phyloP scores from a whole-genome alignment of 2,797 vertebrate genomes.

The Nannoperca obscura region DNA sequence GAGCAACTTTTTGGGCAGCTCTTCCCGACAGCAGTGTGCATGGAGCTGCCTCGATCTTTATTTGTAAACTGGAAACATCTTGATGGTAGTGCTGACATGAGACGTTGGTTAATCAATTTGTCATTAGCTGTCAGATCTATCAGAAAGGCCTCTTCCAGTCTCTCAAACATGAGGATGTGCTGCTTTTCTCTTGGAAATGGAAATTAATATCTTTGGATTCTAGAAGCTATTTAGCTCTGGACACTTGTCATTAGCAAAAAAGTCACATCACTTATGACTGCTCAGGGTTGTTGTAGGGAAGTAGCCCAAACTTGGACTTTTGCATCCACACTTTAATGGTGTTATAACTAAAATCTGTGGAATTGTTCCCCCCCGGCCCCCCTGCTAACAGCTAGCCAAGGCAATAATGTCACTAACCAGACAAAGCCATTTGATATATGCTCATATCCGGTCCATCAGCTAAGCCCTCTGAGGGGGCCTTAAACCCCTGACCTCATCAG shows the following conservation, averaged over 20 bases:
- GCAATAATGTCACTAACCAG: conserved; percentile 38
- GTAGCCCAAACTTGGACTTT: background rate
- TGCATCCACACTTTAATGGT: background rate
- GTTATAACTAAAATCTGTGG: background rate
- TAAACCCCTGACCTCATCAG: conserved; percentile 61
- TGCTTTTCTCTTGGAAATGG: background rate
- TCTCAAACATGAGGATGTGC: background rate
- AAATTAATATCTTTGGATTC: background rate
- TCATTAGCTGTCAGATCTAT: background rate
- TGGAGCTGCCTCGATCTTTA: background rate
- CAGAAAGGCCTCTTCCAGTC: background rate
- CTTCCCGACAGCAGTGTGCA: background rate
- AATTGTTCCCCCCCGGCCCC: background rate
- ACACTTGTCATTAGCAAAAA: background rate
- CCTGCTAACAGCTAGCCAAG: conserved; percentile 18
- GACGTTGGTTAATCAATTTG: background rate
- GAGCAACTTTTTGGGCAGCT: background rate
- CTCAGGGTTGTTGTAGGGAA: background rate
- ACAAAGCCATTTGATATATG: conserved; percentile 44
- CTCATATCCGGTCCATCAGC: conserved; percentile 58
- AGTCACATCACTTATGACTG: background rate
- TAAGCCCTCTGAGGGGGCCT: conserved; percentile 39
- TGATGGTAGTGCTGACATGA: background rate
- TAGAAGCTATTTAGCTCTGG: background rate
- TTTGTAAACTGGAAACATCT: background rate